Evolutionary conservation across 1,140 invertebrate species (phyloP).

Genomic region (Dermatophagoides farinae): DNA sequence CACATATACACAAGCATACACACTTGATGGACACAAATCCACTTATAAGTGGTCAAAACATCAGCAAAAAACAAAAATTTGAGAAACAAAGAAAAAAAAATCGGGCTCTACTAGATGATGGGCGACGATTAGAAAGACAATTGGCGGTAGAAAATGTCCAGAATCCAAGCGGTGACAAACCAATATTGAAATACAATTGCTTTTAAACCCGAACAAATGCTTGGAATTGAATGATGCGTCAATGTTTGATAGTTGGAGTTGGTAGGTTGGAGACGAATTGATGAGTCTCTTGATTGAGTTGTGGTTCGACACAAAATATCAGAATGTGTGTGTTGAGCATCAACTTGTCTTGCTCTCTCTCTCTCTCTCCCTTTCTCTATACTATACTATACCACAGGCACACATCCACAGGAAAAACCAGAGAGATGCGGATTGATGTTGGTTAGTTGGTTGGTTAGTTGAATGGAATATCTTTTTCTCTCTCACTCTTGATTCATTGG

Average conservation of each 20-base stretch:
- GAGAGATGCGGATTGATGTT: too few species aligned
- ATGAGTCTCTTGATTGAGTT: constrained; percentile 10
- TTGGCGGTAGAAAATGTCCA: not conserved
- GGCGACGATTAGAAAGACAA: too few species aligned
- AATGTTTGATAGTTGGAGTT: not conserved
- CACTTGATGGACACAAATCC: not conserved
- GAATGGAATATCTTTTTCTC: too few species aligned
- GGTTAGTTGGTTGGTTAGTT: too few species aligned
- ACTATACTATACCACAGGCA: not conserved
- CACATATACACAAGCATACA: not conserved
- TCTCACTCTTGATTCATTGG: too few species aligned
- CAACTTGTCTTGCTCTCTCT: not conserved
- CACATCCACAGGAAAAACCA: too few species aligned
- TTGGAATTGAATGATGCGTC: not conserved
- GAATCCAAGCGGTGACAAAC: not conserved
- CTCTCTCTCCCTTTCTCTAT: not conserved
- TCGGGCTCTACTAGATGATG: too few species aligned
- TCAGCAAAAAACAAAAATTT: too few species aligned
- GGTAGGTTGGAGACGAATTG: not conserved
- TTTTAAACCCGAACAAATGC: not conserved
- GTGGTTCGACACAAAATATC: constrained; percentile 11
- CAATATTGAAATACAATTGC: too few species aligned
- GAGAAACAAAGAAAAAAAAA: too few species aligned
- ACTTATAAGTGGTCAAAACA: not conserved
- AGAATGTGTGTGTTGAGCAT: not conserved